Evolutionary conservation across 2,888 invertebrate species (phyloP), one percentile per base, ranked within the genome.

Genomic region (Caenorhabditis macrosperma): DNA sequence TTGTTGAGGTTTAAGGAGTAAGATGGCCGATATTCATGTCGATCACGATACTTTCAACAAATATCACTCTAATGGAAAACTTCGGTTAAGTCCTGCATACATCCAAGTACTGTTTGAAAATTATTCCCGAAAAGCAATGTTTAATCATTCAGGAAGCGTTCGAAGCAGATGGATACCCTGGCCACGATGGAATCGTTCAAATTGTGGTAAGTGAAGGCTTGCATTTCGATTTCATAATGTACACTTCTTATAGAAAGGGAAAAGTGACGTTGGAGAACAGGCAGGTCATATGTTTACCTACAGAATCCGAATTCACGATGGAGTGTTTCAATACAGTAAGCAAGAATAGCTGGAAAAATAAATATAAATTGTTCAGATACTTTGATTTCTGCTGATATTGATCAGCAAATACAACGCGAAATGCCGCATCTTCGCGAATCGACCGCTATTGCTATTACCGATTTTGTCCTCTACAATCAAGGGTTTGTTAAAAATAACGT

Each of bases 111-210:
- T 26, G 26, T 50, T 26, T 20, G 20, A n/a, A 12, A 2, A 9
- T 12, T 2, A 38, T 9, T 38, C 15, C 15, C n/a, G n/a, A n/a
- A n/a, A n/a, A n/a, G 9, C 15, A 12, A 9, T 38, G 38, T 12
- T 38, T 10, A 12, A 15, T 38, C 15, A 12, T 68, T 20, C 55
- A 77, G 76, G 59, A 66, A 44, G 28, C 33, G 17, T 28, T 76
- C 17, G 80, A 80, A 28, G 30, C 28, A 6, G 6, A 41, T n/a
- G 76, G 71, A 20, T 76, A 71, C 35, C 76, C 72, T 0, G 74
- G 77, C 1, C 46, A 72, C 6, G 77, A 76, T n/a, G 76, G 68
- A n/a, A 12, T 81, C 20, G 72, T 76, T 10, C 77, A 77, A 54
- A 55, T 81, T 46, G 7, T 63, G 38, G 81, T 81, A 48, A 44